Base-by-base conservation (phyloP, 2,888 invertebrate genomes). In the Thereva nobilitata region DNA sequence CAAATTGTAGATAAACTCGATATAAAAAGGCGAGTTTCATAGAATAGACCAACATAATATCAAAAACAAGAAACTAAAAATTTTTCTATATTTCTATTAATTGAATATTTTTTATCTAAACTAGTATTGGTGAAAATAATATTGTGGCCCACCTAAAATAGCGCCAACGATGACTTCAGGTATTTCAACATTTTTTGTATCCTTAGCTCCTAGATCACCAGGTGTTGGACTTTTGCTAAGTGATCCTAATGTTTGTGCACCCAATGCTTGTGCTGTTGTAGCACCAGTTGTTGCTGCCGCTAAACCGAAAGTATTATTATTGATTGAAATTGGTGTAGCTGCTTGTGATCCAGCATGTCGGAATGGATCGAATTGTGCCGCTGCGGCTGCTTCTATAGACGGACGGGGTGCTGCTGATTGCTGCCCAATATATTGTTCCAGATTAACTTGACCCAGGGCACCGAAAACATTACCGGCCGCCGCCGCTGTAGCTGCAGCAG, bases 101-200 rank as follows among this genome's bases (percentile, higher is more conserved):
- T 50, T 56, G 56, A 55, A 41, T 64, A 53, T 57, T 57, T 44
- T 45, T 35, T 42, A 44, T 67, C 49, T 47, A 67, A 70, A 67
- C 71, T 79, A 80, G 74, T 79, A 79, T 72, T 75, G 77, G 75
- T 79, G 80, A 76, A 78, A 79, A 75, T 76, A 79, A 73, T 71
- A 54, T 57, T 54, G 74, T 73, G 74, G 79, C 84, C 85, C 81
- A 85, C 95, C 97, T 82, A 97, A 87, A 78, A 98, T 95, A 79
- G 96, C 97, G 78, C 97, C 97, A 80, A 97, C 95, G 83, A 97
- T 95, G 83, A 91, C 89, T 86, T 95, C 94, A 69, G 95, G 90
- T 81, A 97, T 95, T 87, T 97, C 95, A 79, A 95, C 91, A 84
- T 93, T 93, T 85, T 92, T 92, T 78, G 89, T 86, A 84, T 93